Evolutionary conservation across 2,797 vertebrate genomes (phyloP).

Genomic region (Chromobotia macracanthus): DNA sequence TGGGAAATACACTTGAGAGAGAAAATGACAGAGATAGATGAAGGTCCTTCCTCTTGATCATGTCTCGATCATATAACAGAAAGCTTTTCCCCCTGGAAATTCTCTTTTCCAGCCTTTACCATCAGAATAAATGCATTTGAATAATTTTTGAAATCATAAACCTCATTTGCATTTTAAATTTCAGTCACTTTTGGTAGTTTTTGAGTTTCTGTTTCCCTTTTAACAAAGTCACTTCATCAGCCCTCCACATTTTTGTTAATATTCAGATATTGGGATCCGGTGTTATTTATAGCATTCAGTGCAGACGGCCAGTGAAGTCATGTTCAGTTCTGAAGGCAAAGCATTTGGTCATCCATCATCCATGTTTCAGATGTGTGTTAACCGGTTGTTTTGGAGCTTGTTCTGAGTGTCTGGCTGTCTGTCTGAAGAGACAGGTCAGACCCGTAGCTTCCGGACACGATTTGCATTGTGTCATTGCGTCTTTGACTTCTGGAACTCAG

Average conservation of each 20-base stretch:
- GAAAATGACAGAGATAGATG: neutral
- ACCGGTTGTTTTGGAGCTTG: neutral
- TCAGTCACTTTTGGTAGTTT: neutral
- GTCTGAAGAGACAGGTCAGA: neutral
- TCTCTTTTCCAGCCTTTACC: neutral
- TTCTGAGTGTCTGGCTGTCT: neutral
- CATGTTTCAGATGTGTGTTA: neutral
- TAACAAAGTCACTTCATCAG: neutral
- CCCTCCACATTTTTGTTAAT: neutral
- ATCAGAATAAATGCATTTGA: neutral
- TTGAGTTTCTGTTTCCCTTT: neutral
- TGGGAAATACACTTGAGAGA: constrained; percentile 3
- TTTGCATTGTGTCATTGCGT: constrained; percentile 38
- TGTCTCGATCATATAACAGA: neutral
- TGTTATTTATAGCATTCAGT: neutral
- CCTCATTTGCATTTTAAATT: neutral
- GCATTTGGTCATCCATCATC: neutral
- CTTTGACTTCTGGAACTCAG: constrained; percentile 8
- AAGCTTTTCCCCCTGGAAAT: neutral
- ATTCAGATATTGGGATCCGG: neutral
- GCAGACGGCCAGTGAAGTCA: neutral
- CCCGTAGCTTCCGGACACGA: constrained; percentile 28
- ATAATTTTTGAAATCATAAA: neutral
- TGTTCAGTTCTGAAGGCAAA: neutral
- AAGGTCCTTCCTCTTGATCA: neutral